A percentile compares a stretch with the other conserved stretches of the same genome.
Evolutionary conservation across 1,140 invertebrate species (phyloP).

Genomic region (Drosophila willistoni): DNA sequence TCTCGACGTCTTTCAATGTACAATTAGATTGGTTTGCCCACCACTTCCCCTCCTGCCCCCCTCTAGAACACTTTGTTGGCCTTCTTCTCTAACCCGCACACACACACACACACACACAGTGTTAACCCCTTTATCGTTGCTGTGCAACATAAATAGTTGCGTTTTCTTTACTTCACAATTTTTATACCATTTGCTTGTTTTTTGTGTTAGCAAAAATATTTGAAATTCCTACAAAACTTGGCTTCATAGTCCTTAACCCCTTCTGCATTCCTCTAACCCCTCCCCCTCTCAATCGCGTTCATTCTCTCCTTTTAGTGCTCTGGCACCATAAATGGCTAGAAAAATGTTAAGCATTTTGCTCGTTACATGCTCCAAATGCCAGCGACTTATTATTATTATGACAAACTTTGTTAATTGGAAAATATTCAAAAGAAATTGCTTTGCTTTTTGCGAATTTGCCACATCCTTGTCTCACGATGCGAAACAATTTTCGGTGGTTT

Average conservation of each 20-base stretch:
- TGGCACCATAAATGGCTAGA: conserved; percentile 64
- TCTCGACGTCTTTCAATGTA: conserved; percentile 66
- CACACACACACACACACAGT: neutral
- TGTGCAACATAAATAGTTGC: conserved; percentile 78
- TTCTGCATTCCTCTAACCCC: neutral
- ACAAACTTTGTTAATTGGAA: conserved; percentile 81
- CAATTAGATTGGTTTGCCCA: conserved; percentile 68
- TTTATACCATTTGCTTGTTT: neutral
- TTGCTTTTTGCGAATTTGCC: conserved; percentile 18
- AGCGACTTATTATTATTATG: conserved; percentile 65
- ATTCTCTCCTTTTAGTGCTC: conserved; percentile 23
- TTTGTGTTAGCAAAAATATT: conserved; percentile 63
- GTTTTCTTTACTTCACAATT: conserved; percentile 19
- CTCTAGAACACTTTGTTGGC: too few relatives aligned
- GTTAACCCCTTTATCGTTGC: conserved; percentile 27
- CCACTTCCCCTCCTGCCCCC: neutral
- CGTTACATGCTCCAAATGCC: conserved; percentile 71
- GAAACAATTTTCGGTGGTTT: too few relatives aligned
- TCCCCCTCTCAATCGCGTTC: neutral
- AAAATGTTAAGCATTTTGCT: conserved; percentile 66
- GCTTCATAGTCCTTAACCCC: conserved; percentile 20
- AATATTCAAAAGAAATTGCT: conserved; percentile 67
- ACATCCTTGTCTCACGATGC: neutral
- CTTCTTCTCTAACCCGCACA: too few relatives aligned
- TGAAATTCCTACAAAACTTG: conserved; percentile 61